Base-by-base conservation (phyloP, 2,888 invertebrate genomes). In the Zygogramma bicolorata region DNA sequence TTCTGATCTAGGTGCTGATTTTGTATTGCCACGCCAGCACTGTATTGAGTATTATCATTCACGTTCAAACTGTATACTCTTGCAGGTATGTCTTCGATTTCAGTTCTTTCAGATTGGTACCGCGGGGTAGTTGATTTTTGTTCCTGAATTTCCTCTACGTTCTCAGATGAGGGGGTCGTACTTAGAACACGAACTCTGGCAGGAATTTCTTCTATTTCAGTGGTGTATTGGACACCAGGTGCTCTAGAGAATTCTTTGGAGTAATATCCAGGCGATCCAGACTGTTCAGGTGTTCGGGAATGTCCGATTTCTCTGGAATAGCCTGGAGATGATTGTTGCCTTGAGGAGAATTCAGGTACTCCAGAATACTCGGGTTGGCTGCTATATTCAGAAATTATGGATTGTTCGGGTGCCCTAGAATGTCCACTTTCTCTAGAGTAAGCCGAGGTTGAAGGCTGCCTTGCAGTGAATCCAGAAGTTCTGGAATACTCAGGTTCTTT, bases 51-150 rank as follows among this genome's bases (percentile, higher is more conserved):
- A 5, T 67, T 29, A 10, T 71, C 68, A 8, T 67, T 71, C 7
- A 40, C 25, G 34, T 69, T 68, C 34, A 79, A 58, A 65, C 74
- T 77, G 42, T 79, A 78, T 40, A 78, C 78, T 13, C 76, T 79
- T 8, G 72, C 75, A 1, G 78, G 77, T 42, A 79, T 77, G 31
- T 79, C 76, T 71, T 77, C 78, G 7, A 79, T 70, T 73, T 75
- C 76, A 25, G 76, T 76, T 57, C 31, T 62, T 42, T 73, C 71
- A 29, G 63, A 66, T n/a, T 72, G 71, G 34, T 81, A 76, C 22
- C 71, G 70, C n/a, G 57, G 61, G n/a, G 70, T 62, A 27, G 68
- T 76, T n/a, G 42, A 0, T 18, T 73, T 75, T 6, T 74, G 71
- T n/a, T 71, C 31, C 20, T 18, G 18, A n/a, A 60, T 15, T 34